Base-by-base conservation (phyloP, 2,113 vertebrate species). In the Pterocles gutturalis region DNA sequence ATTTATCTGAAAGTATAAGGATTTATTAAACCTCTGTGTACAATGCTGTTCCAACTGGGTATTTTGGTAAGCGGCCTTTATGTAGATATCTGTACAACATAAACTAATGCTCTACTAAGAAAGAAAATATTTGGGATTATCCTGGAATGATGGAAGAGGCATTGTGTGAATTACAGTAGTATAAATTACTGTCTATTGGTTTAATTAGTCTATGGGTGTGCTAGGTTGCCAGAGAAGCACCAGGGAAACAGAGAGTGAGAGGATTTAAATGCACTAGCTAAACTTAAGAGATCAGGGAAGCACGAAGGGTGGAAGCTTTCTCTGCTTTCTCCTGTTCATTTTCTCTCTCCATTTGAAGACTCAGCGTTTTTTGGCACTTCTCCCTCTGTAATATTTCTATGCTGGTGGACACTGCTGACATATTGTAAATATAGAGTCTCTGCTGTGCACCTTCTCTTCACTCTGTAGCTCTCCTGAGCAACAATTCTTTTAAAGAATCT, bases 61-160 rank as follows among this genome's bases (percentile, higher is more conserved):
- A 61, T 90, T 96, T 93, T 80, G 29, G 72, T 88, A 90, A 95
- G 76, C 76, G 90, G 75, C 25, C 78, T 69, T 77, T 92, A 51
- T 89, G 43, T 33, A 58, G 71, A 60, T 86, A 83, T 81, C 72
- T 83, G 51, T 81, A 45, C 49, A 90, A 81, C 31, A 55, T n/a
- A 92, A 86, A 33, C 24, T 90, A 57, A 57, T 48, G 25, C 18
- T 93, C 26, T 16, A 46, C 29, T 67, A 75, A 93, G 79, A 90
- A 64, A 72, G 33, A 77, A 95, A 90, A 81, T 60, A 3, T 83
- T 88, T 93, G 3, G 5, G 79, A 95, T 96, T 86, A 87, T 71
- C 76, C 46, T 45, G 60, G 26, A 60, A 78, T 0, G 0, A 53
- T 45, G 70, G 70, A 88, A 73, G 67, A 92, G 16, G 62, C 17